phyloP scores from a whole-genome alignment of 2,888 invertebrate species.

The Philhelius pedissequus region DNA sequence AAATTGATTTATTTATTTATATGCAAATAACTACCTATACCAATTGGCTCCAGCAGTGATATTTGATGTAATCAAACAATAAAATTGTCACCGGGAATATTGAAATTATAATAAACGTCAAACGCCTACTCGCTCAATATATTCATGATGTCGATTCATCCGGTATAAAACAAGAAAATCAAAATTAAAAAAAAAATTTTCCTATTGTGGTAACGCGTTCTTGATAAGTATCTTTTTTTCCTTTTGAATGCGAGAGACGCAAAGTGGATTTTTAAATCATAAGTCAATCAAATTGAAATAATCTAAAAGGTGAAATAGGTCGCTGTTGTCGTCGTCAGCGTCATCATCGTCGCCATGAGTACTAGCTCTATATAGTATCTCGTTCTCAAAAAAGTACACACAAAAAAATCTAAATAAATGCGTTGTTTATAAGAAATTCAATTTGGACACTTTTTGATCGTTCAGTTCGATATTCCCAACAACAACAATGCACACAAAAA shows the following conservation, averaged over 20 bases:
- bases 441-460: slow-evolving; percentile 35
- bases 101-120: slow-evolving; percentile 22
- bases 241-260: slow-evolving; percentile 52
- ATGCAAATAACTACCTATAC: slow-evolving; percentile 3
- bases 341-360: slow-evolving; percentile 18
- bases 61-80: slow-evolving; percentile 21
- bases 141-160: slow-evolving; percentile 40
- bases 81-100: slow-evolving; percentile 46
- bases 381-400: not conserved
- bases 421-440: not conserved
- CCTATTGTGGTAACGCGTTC: slow-evolving; percentile 42
- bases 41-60: not conserved
- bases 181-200: slow-evolving; percentile 28
- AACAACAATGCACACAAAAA: slow-evolving; percentile 3
- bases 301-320: slow-evolving; percentile 67
- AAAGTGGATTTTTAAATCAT: slow-evolving; percentile 68
- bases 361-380: not conserved
- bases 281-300: slow-evolving; percentile 68
- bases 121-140: slow-evolving; percentile 46
- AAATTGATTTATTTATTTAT: slow-evolving; percentile 14
- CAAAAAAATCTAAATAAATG: not conserved
- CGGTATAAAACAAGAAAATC: slow-evolving; percentile 35
- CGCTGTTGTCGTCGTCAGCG: no score
- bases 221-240: slow-evolving; percentile 49
- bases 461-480: slow-evolving; percentile 32